Evolutionary conservation across 2,888 invertebrate species (phyloP).

Genomic region (Thyatira batis): DNA sequence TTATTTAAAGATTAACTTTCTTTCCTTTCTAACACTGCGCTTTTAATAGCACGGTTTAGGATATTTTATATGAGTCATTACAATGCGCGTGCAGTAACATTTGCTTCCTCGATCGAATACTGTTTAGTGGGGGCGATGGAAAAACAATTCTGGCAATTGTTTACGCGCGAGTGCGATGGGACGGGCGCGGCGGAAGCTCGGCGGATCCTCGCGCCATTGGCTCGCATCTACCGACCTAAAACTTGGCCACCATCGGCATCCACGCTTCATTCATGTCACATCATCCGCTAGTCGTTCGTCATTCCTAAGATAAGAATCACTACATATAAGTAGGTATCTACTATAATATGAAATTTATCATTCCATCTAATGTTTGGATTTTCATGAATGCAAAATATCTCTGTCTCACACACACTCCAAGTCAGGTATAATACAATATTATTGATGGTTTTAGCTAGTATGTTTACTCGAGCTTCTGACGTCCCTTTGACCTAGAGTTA

Average conservation of each 20-base stretch:
- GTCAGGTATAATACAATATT: too few relatives aligned
- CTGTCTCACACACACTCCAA: too few relatives aligned
- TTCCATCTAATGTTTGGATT: too few relatives aligned
- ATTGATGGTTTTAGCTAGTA: too few relatives aligned
- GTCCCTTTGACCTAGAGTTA: too few relatives aligned
- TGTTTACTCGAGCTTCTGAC: too few relatives aligned
- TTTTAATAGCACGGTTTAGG: neutral
- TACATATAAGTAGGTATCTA: conserved; percentile 5
- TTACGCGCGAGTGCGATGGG: conserved; percentile 64
- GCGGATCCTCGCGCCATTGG: conserved; percentile 80
- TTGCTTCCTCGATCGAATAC: conserved; percentile 20
- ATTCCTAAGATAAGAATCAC: conserved; percentile 46
- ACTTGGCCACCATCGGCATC: conserved; percentile 56
- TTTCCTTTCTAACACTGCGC: neutral
- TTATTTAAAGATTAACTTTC: neutral
- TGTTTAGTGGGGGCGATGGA: conserved; percentile 39
- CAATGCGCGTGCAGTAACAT: conserved; percentile 3
- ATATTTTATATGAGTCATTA: neutral
- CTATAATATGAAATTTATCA: too few relatives aligned
- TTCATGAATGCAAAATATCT: too few relatives aligned
- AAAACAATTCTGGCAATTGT: conserved; percentile 67
- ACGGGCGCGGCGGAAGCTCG: conserved; percentile 69
- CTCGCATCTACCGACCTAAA: conserved; percentile 53
- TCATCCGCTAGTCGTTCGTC: conserved; percentile 44
- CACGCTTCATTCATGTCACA: conserved; percentile 62